Conservation (phyloP, 2,888 invertebrate genomes). For the Lathronympha strigana region DNA sequence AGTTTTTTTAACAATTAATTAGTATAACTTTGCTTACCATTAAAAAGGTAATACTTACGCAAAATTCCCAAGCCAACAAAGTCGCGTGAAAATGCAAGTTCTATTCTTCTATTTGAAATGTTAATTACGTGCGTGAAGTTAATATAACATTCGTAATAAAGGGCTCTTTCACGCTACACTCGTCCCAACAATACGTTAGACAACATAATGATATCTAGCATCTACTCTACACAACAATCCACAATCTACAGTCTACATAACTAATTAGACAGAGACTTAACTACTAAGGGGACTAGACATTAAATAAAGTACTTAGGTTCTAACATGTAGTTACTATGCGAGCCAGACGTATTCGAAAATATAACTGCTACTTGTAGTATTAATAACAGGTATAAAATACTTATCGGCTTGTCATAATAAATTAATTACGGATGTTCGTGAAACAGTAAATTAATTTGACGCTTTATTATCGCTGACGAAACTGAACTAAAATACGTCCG, state of each 20-base stretch:
- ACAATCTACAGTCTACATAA: neutral
- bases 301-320: slow-evolving; percentile 15
- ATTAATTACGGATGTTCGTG: slow-evolving; percentile 38
- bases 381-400: slow-evolving; percentile 30
- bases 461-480: slow-evolving; percentile 28
- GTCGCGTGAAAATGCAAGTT: no score
- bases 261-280: slow-evolving; percentile 22
- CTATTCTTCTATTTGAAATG: no score
- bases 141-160: slow-evolving; percentile 6
- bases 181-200: slow-evolving; percentile 14
- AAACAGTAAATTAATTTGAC: slow-evolving; percentile 40
- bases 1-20: no score
- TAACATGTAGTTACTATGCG: slow-evolving; percentile 24
- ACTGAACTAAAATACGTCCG: slow-evolving; percentile 26
- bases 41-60: no score
- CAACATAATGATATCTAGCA: slow-evolving; percentile 26
- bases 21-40: no score
- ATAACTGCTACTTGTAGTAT: slow-evolving; percentile 27
- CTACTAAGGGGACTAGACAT: slow-evolving; percentile 22
- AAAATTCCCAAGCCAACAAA: no score
- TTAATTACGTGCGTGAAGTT: neutral
- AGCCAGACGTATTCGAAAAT: slow-evolving; percentile 35
- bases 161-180: slow-evolving; percentile 21
- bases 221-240: neutral
- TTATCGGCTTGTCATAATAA: slow-evolving; percentile 37